These are phyloP conservation scores for Lontra canadensis DNA, from an alignment of 2,113 vertebrate genomes.

Conservation along the genomic window DNA sequence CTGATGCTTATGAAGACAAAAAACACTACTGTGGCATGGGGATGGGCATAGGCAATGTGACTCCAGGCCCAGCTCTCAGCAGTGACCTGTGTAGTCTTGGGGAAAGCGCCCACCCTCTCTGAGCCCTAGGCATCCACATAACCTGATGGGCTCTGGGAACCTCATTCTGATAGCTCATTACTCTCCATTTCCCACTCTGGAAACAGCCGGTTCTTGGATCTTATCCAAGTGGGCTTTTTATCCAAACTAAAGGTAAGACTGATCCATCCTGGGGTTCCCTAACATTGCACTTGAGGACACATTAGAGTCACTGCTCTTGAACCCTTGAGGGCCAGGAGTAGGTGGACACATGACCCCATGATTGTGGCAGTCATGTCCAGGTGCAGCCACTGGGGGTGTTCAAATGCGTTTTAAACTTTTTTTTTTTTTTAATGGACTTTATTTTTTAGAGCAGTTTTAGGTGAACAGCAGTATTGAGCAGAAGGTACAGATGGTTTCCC, in stretches of 20 bases:
- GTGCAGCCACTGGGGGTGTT: not conserved
- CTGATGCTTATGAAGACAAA: not conserved
- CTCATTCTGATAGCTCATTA: not conserved
- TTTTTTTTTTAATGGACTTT: not conserved
- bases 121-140: not conserved
- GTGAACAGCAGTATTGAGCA: not conserved
- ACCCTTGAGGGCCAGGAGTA: no score
- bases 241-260: not conserved
- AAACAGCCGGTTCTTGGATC: not conserved
- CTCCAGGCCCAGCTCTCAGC: not conserved
- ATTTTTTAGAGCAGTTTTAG: not conserved
- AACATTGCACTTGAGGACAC: not conserved
- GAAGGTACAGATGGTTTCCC: not conserved
- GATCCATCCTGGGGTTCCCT: not conserved
- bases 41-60: no score
- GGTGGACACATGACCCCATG: not conserved
- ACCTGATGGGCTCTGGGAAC: not conserved
- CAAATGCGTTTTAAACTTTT: not conserved
- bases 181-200: not conserved
- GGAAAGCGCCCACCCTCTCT: not conserved
- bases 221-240: not conserved
- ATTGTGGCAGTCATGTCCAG: not conserved
- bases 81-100: not conserved
- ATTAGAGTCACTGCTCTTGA: not conserved
- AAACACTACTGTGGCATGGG: rapidly evolving